phyloP scores from a whole-genome alignment of 1,140 invertebrate genomes.

The Drosophila micromelanica region DNA sequence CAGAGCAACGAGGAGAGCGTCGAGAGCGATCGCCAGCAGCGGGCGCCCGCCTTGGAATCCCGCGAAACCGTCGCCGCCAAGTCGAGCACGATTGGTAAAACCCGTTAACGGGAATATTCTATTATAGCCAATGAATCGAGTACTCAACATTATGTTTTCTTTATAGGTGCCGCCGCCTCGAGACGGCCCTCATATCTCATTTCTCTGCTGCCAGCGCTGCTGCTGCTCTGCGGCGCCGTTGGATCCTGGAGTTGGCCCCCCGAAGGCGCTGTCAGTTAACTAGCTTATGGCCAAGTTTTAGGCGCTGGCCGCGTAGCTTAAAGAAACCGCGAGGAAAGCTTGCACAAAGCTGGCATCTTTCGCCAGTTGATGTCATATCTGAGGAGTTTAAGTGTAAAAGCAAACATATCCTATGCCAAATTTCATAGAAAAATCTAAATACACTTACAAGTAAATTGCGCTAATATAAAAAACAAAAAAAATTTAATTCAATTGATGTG shows the following conservation, averaged over 20 bases:
- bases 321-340: slow-evolving; percentile 10
- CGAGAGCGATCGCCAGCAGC: slow-evolving; percentile 88
- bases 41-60: slow-evolving; percentile 88
- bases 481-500: slow-evolving; percentile 65
- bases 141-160: slow-evolving; percentile 1
- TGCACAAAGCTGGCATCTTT: slow-evolving; percentile 18
- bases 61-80: slow-evolving; percentile 85
- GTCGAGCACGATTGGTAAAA: slow-evolving; percentile 85
- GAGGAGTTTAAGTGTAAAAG: slow-evolving; percentile 40
- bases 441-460: slow-evolving; percentile 30
- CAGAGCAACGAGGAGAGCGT: slow-evolving; percentile 93
- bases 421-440: slow-evolving; percentile 69
- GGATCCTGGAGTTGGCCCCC: slow-evolving; percentile 49
- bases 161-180: slow-evolving; percentile 48
- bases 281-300: slow-evolving; percentile 17
- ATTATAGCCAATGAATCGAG: background rate
- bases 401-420: slow-evolving; percentile 82
- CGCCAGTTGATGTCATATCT: slow-evolving; percentile 23
- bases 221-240: slow-evolving; percentile 45
- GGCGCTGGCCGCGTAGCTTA: slow-evolving; percentile 1
- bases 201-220: slow-evolving; percentile 42
- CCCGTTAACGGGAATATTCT: background rate
- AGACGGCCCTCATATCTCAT: slow-evolving; percentile 45
- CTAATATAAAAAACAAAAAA: slow-evolving; percentile 35
- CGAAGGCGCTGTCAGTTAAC: slow-evolving; percentile 56